phyloP scores from a whole-genome alignment of 2,888 invertebrate species.

The Euplagia quadripunctaria region DNA sequence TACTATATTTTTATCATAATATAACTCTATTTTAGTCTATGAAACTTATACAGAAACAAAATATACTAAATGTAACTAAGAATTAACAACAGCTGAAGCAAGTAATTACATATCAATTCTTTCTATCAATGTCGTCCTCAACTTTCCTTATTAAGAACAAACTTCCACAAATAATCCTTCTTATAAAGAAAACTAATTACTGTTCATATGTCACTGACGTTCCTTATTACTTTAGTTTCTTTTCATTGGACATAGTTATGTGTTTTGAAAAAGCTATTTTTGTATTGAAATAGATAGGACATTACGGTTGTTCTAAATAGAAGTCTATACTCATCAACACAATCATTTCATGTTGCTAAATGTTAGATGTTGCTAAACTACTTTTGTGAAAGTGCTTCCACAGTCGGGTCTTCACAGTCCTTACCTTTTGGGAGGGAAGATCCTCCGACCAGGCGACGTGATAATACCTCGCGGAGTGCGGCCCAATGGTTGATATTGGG shows the following conservation, averaged over 20 bases:
- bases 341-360: too few species aligned
- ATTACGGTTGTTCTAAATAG: too few species aligned
- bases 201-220: constrained; percentile 41
- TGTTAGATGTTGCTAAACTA: too few species aligned
- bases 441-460: too few species aligned
- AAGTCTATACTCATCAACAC: too few species aligned
- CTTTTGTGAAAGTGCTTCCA: too few species aligned
- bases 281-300: background rate
- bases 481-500: too few species aligned
- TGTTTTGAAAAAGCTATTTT: background rate
- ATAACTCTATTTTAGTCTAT: background rate
- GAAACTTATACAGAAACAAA: constrained; percentile 15
- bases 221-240: constrained; percentile 11
- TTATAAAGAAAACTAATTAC: constrained; percentile 56
- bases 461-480: too few species aligned
- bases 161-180: constrained; percentile 63
- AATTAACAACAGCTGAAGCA: background rate
- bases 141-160: constrained; percentile 49
- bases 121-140: constrained; percentile 29
- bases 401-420: too few species aligned
- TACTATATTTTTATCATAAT: background rate
- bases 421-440: too few species aligned
- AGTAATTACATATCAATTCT: constrained; percentile 26
- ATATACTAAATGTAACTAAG: constrained; percentile 1
- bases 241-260: background rate